Evolutionary conservation across 2,113 vertebrate genomes (phyloP).

Genomic region (Neolamprologus hecqui): DNA sequence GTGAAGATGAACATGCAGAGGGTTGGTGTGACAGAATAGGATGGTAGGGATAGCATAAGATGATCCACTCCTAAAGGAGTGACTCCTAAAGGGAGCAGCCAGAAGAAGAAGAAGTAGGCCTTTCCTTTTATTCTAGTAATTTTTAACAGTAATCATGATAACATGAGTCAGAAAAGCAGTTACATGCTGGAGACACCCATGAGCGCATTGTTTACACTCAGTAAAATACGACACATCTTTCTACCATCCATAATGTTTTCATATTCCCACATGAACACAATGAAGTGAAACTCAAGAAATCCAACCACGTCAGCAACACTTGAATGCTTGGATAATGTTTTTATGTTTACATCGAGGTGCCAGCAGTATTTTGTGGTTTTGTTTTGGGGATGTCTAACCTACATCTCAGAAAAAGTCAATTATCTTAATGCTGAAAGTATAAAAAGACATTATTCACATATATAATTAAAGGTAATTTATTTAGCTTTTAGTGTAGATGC

Average conservation of each 20-base stretch:
- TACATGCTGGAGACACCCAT: background rate
- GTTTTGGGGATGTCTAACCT: background rate
- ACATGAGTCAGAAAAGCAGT: background rate
- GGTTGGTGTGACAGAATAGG: background rate
- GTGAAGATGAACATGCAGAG: background rate
- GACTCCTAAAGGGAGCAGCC: background rate
- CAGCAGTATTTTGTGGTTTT: background rate
- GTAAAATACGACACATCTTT: background rate
- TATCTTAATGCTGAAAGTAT: background rate
- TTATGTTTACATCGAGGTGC: background rate
- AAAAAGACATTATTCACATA: background rate
- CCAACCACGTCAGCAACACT: background rate
- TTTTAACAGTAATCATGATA: background rate
- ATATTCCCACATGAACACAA: background rate
- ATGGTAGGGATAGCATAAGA: background rate
- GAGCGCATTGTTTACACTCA: background rate
- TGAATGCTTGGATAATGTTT: background rate
- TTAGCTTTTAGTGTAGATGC: background rate
- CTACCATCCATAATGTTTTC: background rate
- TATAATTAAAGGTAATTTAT: background rate
- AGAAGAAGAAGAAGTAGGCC: background rate
- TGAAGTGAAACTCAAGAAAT: background rate
- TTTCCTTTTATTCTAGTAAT: background rate
- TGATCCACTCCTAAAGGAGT: background rate
- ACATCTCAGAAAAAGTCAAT: background rate